Evolutionary conservation across 2,113 vertebrate genomes (phyloP).

Genomic region (Hiodon tergisus): DNA sequence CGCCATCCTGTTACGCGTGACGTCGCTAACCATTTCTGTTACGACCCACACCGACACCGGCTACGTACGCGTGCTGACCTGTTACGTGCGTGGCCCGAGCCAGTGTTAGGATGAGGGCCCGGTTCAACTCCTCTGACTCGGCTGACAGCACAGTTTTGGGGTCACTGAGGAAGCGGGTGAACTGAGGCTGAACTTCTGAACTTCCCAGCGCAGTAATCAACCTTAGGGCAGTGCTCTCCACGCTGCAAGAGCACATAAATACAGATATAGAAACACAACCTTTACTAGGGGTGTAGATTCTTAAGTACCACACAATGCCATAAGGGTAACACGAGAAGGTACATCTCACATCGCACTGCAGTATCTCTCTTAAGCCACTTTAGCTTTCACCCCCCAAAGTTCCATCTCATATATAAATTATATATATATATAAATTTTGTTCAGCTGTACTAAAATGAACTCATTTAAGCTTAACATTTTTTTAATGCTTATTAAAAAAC

Average conservation of each 20-base stretch:
- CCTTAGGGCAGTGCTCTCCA: conserved; percentile 91
- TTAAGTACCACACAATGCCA: background rate
- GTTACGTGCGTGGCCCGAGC: conserved; percentile 95
- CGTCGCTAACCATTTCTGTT: no score
- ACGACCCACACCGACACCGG: background rate
- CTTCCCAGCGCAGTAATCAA: conserved; percentile 93
- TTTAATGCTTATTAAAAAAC: no score
- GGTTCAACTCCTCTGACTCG: conserved; percentile 94
- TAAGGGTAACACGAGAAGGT: background rate
- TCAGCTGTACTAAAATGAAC: no score
- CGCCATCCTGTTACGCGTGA: no score
- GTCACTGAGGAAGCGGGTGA: conserved; percentile 93
- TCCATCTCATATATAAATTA: no score
- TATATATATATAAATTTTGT: no score
- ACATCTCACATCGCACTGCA: no score
- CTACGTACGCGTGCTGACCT: conserved; percentile 59
- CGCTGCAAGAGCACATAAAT: conserved; percentile 56
- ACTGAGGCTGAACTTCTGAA: conserved; percentile 93
- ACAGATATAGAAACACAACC: background rate
- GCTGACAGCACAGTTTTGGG: conserved; percentile 93
- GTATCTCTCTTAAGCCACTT: no score
- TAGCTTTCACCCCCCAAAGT: no score
- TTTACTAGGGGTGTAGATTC: background rate
- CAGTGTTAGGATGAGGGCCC: conserved; percentile 89
- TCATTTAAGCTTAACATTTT: no score